Evolutionary conservation across 2,797 vertebrate genomes (phyloP).

Genomic region (Chloroceryle inda): DNA sequence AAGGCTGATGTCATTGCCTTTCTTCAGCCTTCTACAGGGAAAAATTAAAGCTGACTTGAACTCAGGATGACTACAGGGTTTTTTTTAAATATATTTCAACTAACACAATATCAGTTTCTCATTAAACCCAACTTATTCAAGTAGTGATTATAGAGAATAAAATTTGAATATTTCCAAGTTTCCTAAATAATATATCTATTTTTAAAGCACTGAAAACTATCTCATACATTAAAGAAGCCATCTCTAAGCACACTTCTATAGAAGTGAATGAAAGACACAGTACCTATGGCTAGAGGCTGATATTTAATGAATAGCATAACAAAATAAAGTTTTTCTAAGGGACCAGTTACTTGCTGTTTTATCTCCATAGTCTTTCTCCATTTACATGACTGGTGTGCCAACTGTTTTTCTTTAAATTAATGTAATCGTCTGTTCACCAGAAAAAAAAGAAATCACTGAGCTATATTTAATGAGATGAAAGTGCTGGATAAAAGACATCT

Average conservation of each 20-base stretch:
- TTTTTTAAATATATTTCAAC: neutral
- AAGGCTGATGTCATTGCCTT: constrained; percentile 71
- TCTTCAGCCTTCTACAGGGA: constrained; percentile 48
- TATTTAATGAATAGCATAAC: neutral
- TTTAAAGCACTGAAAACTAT: neutral
- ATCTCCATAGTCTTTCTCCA: neutral
- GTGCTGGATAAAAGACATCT: neutral
- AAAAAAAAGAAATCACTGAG: neutral
- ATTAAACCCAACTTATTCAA: constrained; percentile 31
- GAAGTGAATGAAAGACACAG: neutral
- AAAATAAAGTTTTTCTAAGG: constrained; percentile 8
- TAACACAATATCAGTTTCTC: constrained; percentile 20
- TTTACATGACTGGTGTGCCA: neutral
- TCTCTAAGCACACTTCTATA: neutral
- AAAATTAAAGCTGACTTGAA: constrained; percentile 67
- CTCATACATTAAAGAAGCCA: neutral
- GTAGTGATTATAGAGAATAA: neutral
- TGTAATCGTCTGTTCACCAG: neutral
- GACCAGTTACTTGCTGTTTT: neutral
- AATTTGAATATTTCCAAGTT: constrained; percentile 34
- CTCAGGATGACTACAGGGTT: constrained; percentile 65
- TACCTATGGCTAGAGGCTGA: neutral
- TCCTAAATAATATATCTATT: neutral
- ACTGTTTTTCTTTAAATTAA: constrained; percentile 31
- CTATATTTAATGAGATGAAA: constrained; percentile 38